Evolutionary conservation across 2,113 vertebrate species (phyloP).

Genomic region (Passer montanus): DNA sequence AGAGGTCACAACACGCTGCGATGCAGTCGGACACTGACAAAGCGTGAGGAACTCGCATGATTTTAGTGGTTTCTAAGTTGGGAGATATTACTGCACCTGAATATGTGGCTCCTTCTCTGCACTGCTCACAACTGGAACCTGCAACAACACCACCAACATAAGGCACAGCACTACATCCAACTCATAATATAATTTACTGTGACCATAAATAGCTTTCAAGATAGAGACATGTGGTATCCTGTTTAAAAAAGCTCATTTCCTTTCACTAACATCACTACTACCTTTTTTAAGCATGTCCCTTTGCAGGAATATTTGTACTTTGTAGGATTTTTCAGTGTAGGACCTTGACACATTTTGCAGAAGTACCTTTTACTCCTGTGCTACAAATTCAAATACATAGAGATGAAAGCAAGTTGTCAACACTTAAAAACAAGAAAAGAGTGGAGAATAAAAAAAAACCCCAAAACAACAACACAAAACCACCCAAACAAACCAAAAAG

Average conservation of each 20-base stretch:
- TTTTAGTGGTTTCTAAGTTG: conserved; percentile 76
- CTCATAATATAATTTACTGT: background rate
- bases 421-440: background rate
- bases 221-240: background rate
- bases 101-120: conserved; percentile 81
- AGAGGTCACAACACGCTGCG: conserved; percentile 82
- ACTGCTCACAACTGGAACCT: conserved; percentile 80
- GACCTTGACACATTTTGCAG: background rate
- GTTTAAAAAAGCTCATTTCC: background rate
- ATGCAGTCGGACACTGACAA: conserved; percentile 77
- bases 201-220: background rate
- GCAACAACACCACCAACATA: conserved; percentile 31
- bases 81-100: conserved; percentile 83
- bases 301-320: background rate
- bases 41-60: conserved; percentile 80
- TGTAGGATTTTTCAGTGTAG: background rate
- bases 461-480: too few relatives aligned
- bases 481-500: background rate
- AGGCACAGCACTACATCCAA: background rate
- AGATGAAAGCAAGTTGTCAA: background rate
- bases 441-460: background rate
- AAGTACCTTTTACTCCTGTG: background rate
- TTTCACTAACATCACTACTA: background rate
- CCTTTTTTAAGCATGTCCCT: background rate
- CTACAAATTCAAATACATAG: background rate